Percentiles rank a stretch among this genome's conserved stretches.
phyloP scores from a whole-genome alignment of 2,797 vertebrate species.

The Coluber constrictor region DNA sequence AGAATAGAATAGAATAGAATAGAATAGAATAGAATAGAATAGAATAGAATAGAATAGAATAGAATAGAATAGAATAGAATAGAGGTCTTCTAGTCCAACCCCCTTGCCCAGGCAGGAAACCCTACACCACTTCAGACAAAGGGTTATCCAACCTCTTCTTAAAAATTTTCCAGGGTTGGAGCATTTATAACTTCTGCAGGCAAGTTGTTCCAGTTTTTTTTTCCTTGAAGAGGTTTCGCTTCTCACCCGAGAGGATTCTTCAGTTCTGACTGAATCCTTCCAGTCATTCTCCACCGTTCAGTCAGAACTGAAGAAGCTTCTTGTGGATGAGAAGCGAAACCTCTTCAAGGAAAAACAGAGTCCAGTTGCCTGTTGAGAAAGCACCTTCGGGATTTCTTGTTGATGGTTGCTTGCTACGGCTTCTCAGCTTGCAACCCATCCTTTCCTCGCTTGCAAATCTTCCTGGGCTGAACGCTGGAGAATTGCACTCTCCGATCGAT shows the following conservation, averaged over 20 bases:
- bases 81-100: too few species aligned
- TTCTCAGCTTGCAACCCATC: not conserved
- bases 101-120: too few species aligned
- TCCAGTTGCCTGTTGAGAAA: not conserved
- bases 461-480: not conserved
- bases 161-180: too few species aligned
- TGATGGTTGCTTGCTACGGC: not conserved
- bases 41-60: too few species aligned
- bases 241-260: not conserved
- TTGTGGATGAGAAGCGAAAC: not conserved
- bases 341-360: not conserved
- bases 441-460: not conserved
- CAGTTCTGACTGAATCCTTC: too few species aligned
- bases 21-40: too few species aligned
- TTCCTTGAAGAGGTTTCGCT: not conserved
- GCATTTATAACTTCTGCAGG: too few species aligned
- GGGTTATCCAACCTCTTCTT: too few species aligned
- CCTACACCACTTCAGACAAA: too few species aligned
- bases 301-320: not conserved
- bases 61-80: too few species aligned
- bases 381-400: not conserved
- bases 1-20: too few species aligned
- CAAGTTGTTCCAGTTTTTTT: not conserved
- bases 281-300: too few species aligned
- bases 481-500: not conserved